These are phyloP conservation scores for Egretta garzetta DNA, from an alignment of 2,113 vertebrate species.

Conservation along the genomic window DNA sequence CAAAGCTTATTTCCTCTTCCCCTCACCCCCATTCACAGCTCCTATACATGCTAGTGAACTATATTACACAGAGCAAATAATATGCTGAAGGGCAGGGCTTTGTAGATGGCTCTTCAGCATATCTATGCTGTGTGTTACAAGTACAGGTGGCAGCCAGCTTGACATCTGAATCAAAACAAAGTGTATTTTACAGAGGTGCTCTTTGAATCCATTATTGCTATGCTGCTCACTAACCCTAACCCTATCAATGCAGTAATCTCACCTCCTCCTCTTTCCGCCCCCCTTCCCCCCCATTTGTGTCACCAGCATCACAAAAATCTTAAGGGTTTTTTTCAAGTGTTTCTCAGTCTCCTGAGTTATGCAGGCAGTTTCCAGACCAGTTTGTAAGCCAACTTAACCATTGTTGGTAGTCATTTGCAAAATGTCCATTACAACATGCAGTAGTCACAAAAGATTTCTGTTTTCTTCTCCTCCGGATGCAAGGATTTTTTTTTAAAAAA, in stretches of 20 bases:
- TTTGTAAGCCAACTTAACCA: neutral
- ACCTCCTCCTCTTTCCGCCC: neutral
- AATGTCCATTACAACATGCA: neutral
- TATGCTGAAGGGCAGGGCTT: neutral
- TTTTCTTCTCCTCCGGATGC: neutral
- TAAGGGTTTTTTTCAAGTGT: neutral
- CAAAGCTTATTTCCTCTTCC: neutral
- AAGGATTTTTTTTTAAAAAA: neutral
- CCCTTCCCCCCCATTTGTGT: neutral
- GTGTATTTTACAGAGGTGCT: neutral
- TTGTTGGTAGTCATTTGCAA: neutral
- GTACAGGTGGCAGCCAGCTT: neutral
- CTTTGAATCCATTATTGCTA: neutral
- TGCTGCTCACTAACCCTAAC: neutral
- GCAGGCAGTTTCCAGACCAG: neutral
- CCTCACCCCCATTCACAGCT: neutral
- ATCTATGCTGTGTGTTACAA: neutral
- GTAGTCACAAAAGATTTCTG: neutral
- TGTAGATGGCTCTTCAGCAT: neutral
- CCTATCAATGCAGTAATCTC: neutral
- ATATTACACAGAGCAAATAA: neutral
- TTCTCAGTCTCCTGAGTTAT: neutral
- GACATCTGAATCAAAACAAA: neutral
- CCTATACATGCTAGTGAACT: neutral
- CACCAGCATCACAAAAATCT: neutral